These are phyloP conservation scores for Sinelater perroti DNA, from an alignment of 2,888 invertebrate genomes.

Conservation along the genomic window DNA sequence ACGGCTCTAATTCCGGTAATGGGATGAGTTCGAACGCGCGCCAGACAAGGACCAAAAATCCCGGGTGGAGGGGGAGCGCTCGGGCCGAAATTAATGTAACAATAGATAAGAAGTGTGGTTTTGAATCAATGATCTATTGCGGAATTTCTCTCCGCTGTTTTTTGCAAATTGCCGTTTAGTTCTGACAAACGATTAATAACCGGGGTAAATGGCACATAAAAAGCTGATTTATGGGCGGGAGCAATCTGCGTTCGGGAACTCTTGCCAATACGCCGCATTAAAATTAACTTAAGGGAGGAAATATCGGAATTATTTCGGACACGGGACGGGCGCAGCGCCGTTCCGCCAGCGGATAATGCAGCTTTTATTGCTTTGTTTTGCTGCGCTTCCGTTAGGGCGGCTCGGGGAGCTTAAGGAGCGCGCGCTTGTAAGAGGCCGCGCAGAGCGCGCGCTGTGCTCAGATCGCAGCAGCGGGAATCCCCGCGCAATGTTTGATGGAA, in stretches of 20 bases:
- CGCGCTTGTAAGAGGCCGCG: background rate
- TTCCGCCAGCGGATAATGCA: slow-evolving; percentile 5
- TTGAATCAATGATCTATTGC: slow-evolving; percentile 52
- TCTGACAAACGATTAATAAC: slow-evolving; percentile 60
- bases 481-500: slow-evolving; percentile 45
- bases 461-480: slow-evolving; percentile 18
- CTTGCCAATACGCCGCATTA: slow-evolving; percentile 57
- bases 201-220: slow-evolving; percentile 60
- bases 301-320: slow-evolving; percentile 55
- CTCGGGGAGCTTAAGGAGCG: background rate
- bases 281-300: slow-evolving; percentile 55
- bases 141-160: slow-evolving; percentile 47
- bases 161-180: slow-evolving; percentile 55
- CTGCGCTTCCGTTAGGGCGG: background rate
- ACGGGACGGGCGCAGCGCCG: slow-evolving; percentile 34
- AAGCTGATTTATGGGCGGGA: slow-evolving; percentile 58
- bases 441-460: background rate
- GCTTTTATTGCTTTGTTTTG: slow-evolving; percentile 14
- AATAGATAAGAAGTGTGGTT: slow-evolving; percentile 43
- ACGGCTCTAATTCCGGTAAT: slow-evolving; percentile 53
- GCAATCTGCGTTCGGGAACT: slow-evolving; percentile 53
- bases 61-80: slow-evolving; percentile 28
- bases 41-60: background rate
- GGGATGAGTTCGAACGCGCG: slow-evolving; percentile 33
- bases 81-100: slow-evolving; percentile 39